These are phyloP conservation scores for Melanotus villosus DNA, from an alignment of 2,888 invertebrate genomes.

Conservation along the genomic window DNA sequence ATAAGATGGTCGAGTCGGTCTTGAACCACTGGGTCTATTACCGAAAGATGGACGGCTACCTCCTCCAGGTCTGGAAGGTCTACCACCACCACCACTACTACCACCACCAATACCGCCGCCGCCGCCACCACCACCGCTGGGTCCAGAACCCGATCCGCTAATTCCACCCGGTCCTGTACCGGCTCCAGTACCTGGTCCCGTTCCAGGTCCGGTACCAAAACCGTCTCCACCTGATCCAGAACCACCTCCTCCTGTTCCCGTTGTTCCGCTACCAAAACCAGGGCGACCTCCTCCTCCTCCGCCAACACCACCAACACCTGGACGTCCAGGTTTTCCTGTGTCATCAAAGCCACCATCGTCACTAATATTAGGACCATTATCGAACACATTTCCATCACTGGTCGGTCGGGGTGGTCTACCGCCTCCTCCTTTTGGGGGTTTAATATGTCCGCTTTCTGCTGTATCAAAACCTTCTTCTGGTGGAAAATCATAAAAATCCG, in stretches of 20 bases:
- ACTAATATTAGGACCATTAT: slow-evolving; percentile 25
- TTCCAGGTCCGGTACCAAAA: background rate
- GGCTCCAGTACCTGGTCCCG: slow-evolving; percentile 26
- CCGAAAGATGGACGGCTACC: slow-evolving; percentile 36
- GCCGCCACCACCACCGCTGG: background rate
- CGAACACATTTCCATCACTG: slow-evolving; percentile 25
- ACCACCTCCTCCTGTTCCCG: slow-evolving; percentile 35
- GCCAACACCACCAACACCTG: slow-evolving; percentile 23
- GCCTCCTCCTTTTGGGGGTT: slow-evolving; percentile 14
- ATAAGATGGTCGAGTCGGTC: slow-evolving; percentile 38
- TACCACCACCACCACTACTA: slow-evolving; percentile 28
- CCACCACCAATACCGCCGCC: slow-evolving; percentile 32
- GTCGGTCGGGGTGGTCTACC: slow-evolving; percentile 49
- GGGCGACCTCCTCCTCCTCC: slow-evolving; percentile 15
- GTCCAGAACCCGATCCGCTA: background rate
- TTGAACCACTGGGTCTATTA: slow-evolving; percentile 62
- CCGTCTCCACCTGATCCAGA: slow-evolving; percentile 20
- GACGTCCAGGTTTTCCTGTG: slow-evolving; percentile 19
- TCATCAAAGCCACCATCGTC: slow-evolving; percentile 16
- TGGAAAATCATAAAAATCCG: slow-evolving; percentile 62
- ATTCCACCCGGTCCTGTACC: slow-evolving; percentile 28
- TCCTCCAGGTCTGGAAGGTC: slow-evolving; percentile 4
- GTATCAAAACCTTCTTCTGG: slow-evolving; percentile 65
- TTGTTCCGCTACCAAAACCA: too few relatives aligned
- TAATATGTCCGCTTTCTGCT: slow-evolving; percentile 71